These are phyloP conservation scores for Halcyon senegalensis DNA, from an alignment of 2,113 vertebrate species.

Conservation along the genomic window DNA sequence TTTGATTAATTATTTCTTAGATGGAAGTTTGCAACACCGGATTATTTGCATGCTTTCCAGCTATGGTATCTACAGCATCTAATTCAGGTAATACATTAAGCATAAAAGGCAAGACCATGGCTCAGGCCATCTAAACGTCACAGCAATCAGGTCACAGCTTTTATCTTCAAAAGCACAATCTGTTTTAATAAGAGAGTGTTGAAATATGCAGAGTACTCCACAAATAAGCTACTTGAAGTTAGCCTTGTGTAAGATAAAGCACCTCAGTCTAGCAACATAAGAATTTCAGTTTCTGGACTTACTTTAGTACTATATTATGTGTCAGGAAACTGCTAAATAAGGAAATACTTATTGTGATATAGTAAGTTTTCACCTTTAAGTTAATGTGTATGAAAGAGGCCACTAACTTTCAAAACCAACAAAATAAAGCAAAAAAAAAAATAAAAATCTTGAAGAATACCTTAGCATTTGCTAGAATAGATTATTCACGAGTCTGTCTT, in stretches of 20 bases:
- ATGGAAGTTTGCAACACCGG: not conserved
- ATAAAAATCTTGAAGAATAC: not conserved
- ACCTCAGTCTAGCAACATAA: not conserved
- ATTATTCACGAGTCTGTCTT: not conserved
- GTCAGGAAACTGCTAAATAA: not conserved
- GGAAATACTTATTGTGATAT: not conserved
- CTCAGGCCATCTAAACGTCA: slow-evolving; percentile 46
- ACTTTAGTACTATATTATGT: not conserved
- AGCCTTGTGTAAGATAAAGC: not conserved
- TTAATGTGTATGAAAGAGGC: not conserved
- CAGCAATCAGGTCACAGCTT: slow-evolving; percentile 42
- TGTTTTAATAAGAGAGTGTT: slow-evolving; percentile 62
- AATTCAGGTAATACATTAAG: slow-evolving; percentile 50
- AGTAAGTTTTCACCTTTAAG: not conserved
- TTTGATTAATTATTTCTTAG: slow-evolving; percentile 63
- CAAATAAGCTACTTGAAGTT: slow-evolving; percentile 32
- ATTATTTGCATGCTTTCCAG: slow-evolving; percentile 21
- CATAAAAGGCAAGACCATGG: not conserved
- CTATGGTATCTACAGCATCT: slow-evolving; percentile 35
- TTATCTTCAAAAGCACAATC: slow-evolving; percentile 61
- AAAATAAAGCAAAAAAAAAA: not conserved
- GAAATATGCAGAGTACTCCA: slow-evolving; percentile 49
- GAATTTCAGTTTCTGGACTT: not conserved
- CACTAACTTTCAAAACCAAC: not conserved
- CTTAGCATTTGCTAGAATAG: not conserved